Evolutionary conservation across 2,113 vertebrate species (phyloP).

Genomic region (Austrofundulus limnaeus): DNA sequence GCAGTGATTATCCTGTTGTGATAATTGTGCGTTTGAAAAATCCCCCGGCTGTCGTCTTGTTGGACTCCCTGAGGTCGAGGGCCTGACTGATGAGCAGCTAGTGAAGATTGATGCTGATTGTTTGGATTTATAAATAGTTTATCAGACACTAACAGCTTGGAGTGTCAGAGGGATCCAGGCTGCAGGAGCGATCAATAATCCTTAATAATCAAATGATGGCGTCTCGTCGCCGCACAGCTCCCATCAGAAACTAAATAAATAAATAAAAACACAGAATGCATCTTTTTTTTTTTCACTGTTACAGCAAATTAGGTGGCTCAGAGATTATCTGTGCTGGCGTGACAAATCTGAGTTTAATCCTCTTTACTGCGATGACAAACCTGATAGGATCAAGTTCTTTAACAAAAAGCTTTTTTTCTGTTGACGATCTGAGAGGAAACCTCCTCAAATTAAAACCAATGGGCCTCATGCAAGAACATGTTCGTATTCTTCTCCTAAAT

Average conservation of each 20-base stretch:
- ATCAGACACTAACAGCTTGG: conserved; percentile 1
- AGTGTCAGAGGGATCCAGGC: background rate
- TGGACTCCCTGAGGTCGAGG: conserved; percentile 13
- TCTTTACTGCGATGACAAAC: conserved; percentile 40
- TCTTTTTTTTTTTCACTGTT: conserved; percentile 17
- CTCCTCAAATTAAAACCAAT: conserved; percentile 51
- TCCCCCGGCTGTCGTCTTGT: background rate
- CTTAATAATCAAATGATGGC: conserved; percentile 16
- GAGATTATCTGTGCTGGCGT: conserved; percentile 54
- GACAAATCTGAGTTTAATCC: conserved; percentile 62
- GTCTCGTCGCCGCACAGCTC: conserved; percentile 16
- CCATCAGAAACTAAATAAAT: too few relatives aligned
- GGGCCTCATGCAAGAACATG: too few relatives aligned
- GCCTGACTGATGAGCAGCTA: background rate
- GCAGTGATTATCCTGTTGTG: conserved; percentile 1
- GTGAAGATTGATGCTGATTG: background rate
- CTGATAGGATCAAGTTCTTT: conserved; percentile 51
- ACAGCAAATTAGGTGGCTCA: conserved; percentile 56
- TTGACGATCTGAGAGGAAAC: conserved; percentile 41
- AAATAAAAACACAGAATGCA: background rate
- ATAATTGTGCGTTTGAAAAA: conserved; percentile 7
- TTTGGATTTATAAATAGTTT: conserved; percentile 1
- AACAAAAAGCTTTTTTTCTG: conserved; percentile 14
- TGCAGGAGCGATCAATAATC: background rate
- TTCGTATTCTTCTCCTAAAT: too few relatives aligned